Evolutionary conservation across 1,140 invertebrate species (phyloP).

Genomic region (Galleria mellonella): DNA sequence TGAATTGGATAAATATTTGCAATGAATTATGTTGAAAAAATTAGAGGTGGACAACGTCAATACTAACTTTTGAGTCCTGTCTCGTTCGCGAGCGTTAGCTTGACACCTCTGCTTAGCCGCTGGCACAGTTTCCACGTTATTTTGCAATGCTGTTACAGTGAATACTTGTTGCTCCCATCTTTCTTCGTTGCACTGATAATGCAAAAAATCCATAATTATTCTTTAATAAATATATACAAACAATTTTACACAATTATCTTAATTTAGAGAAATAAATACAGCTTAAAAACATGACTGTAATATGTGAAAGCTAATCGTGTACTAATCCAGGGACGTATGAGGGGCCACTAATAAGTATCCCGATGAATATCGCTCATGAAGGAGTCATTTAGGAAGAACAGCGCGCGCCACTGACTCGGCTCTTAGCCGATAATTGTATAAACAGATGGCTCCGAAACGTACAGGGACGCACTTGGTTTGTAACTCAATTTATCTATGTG

Average conservation of each 20-base stretch:
- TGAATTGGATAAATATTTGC: too few relatives aligned
- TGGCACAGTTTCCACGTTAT: constrained; percentile 25
- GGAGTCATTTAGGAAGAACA: constrained; percentile 71
- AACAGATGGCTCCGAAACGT: constrained; percentile 59
- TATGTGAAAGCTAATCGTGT: constrained; percentile 29
- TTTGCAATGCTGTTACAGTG: constrained; percentile 22
- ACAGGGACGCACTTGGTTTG: constrained; percentile 33
- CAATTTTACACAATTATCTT: too few relatives aligned
- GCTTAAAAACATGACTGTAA: neutral
- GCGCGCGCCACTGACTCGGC: constrained; percentile 59
- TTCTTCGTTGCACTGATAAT: constrained; percentile 41
- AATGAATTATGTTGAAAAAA: too few relatives aligned
- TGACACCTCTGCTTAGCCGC: constrained; percentile 77
- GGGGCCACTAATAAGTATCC: constrained; percentile 45
- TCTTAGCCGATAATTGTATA: constrained; percentile 72
- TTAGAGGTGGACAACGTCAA: neutral
- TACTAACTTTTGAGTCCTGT: constrained; percentile 84
- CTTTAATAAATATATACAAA: neutral
- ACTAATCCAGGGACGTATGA: constrained; percentile 42
- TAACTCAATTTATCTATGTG: neutral
- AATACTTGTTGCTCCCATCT: constrained; percentile 39
- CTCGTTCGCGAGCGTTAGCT: constrained; percentile 83
- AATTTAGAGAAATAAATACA: too few relatives aligned
- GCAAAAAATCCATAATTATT: constrained; percentile 38
- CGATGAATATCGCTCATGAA: constrained; percentile 57